A percentile compares a stretch with the other conserved stretches of the same genome.
Conservation (phyloP, 2,888 invertebrate species). For the Lutraria lutraria region DNA sequence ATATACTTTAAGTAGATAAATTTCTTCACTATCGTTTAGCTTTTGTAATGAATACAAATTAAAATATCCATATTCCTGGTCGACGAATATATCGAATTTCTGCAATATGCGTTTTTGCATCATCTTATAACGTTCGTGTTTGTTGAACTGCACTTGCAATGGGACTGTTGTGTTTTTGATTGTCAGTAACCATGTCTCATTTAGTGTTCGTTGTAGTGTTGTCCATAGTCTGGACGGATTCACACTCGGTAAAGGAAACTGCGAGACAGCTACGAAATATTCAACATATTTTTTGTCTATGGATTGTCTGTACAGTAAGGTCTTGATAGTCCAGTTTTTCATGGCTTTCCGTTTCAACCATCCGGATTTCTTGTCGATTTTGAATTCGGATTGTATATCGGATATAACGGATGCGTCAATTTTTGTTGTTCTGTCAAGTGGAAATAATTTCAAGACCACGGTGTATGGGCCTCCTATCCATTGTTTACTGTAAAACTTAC, state of each 20-base stretch:
- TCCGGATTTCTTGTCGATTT: not conserved
- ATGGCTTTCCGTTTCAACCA: slow-evolving; percentile 20
- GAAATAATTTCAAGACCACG: not conserved
- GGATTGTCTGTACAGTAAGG: not conserved
- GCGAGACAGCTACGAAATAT: not conserved
- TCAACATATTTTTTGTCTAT: not conserved
- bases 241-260: too few relatives aligned
- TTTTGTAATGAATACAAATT: not conserved
- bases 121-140: too few relatives aligned
- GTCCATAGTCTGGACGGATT: too few relatives aligned
- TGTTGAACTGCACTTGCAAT: too few relatives aligned
- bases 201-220: too few relatives aligned
- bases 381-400: not conserved
- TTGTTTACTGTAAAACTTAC: slow-evolving; percentile 5
- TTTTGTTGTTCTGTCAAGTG: too few relatives aligned
- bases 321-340: not conserved
- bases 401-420: too few relatives aligned
- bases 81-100: too few relatives aligned
- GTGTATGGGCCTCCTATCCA: slow-evolving; percentile 34
- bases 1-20: not conserved
- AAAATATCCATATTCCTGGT: too few relatives aligned
- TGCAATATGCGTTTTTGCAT: too few relatives aligned
- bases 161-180: too few relatives aligned
- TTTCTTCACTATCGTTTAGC: not conserved
- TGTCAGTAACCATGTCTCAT: too few relatives aligned